phyloP scores from a whole-genome alignment of 2,888 invertebrate species.

The Hyppa rectilinea region DNA sequence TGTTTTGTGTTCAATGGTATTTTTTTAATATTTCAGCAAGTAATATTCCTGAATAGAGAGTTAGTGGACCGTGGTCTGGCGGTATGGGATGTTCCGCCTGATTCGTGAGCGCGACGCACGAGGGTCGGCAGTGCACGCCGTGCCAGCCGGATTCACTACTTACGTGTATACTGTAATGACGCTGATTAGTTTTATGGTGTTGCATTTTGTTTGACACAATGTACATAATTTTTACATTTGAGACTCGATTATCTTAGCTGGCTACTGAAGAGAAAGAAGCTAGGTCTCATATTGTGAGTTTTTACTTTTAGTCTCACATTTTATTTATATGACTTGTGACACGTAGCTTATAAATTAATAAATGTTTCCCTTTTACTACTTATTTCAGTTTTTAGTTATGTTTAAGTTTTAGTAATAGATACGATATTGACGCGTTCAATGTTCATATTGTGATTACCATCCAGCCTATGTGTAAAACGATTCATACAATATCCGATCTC shows the following conservation, averaged over 20 bases:
- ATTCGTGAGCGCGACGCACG: slow-evolving; percentile 80
- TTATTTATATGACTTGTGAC: slow-evolving; percentile 78
- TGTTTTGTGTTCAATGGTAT: slow-evolving; percentile 43
- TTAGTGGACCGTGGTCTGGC: slow-evolving; percentile 96
- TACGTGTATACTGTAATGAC: slow-evolving; percentile 69
- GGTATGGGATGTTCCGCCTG: slow-evolving; percentile 92
- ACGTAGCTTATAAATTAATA: slow-evolving; percentile 80
- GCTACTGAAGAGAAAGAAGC: slow-evolving; percentile 64
- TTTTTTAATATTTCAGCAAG: slow-evolving; percentile 91
- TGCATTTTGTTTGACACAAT: slow-evolving; percentile 83
- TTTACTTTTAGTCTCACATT: slow-evolving; percentile 73
- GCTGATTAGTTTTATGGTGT: slow-evolving; percentile 82
- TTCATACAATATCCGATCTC: slow-evolving; percentile 58
- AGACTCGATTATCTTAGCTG: slow-evolving; percentile 64
- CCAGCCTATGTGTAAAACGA: slow-evolving; percentile 37
- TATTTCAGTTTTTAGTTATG: slow-evolving; percentile 64
- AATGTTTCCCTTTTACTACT: slow-evolving; percentile 75
- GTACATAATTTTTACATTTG: slow-evolving; percentile 73
- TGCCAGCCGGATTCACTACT: slow-evolving; percentile 59
- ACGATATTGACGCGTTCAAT: slow-evolving; percentile 47
- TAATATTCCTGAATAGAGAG: slow-evolving; percentile 96
- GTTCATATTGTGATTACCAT: slow-evolving; percentile 64
- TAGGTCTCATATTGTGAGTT: slow-evolving; percentile 66
- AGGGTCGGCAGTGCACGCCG: slow-evolving; percentile 43
- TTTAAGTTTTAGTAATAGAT: slow-evolving; percentile 53